A percentile compares a stretch with the other conserved stretches of the same genome.
Conservation (phyloP, 2,888 invertebrate genomes). For the Barypeithes pellucidus region DNA sequence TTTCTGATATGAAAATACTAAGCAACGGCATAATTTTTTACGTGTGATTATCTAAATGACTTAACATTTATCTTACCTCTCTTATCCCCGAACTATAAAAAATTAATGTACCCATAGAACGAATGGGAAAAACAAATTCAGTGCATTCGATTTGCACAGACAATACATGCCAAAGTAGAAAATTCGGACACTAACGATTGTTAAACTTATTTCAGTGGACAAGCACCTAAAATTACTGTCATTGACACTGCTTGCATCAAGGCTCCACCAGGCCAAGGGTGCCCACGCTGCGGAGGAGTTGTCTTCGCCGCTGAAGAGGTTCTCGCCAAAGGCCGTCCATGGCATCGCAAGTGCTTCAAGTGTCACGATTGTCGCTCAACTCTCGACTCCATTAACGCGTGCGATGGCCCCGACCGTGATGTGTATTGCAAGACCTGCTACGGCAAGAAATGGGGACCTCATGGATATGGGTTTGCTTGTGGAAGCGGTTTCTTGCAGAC, state of each 20-base stretch:
- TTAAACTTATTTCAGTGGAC: slow-evolving; percentile 74
- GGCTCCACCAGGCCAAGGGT: slow-evolving; percentile 90
- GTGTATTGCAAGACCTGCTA: slow-evolving; percentile 98
- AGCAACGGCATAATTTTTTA: no score
- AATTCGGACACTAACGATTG: background rate
- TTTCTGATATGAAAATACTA: no score
- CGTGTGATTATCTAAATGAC: no score
- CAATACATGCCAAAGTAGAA: no score
- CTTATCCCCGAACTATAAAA: no score
- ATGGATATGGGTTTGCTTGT: slow-evolving; percentile 96
- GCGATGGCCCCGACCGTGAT: slow-evolving; percentile 93
- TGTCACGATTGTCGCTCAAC: slow-evolving; percentile 94
- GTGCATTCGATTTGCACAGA: no score
- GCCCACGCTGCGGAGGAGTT: slow-evolving; percentile 91
- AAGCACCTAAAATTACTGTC: slow-evolving; percentile 83
- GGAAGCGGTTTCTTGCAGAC: slow-evolving; percentile 96
- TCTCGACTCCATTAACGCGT: slow-evolving; percentile 95
- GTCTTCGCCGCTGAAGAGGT: slow-evolving; percentile 97
- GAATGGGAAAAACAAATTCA: no score
- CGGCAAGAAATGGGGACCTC: slow-evolving; percentile 98
- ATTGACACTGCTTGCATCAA: slow-evolving; percentile 86
- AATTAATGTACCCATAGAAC: no score
- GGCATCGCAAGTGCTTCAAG: slow-evolving; percentile 96
- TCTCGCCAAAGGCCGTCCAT: slow-evolving; percentile 89
- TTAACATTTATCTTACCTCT: no score